Conservation (phyloP, 2,113 vertebrate genomes). For the Scytalopus superciliaris region DNA sequence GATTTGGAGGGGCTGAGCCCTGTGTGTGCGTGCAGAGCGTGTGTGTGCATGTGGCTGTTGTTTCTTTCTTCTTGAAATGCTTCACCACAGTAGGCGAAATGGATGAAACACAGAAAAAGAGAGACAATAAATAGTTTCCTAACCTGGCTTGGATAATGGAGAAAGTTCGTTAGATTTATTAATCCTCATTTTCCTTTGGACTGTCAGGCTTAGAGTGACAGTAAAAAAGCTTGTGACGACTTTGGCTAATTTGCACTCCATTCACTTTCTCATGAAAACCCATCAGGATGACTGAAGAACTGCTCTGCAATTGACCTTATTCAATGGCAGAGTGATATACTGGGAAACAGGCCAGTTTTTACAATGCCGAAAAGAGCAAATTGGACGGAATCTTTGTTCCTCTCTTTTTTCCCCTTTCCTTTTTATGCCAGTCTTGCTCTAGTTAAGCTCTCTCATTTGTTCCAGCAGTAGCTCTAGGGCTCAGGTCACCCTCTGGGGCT, state of each 20-base stretch:
- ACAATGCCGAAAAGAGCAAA: slow-evolving; percentile 84
- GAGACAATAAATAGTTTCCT: slow-evolving; percentile 75
- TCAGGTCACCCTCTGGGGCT: slow-evolving; percentile 71
- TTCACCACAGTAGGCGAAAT: slow-evolving; percentile 52
- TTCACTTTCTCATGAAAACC: slow-evolving; percentile 81
- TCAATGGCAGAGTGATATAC: slow-evolving; percentile 79
- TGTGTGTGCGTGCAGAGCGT: slow-evolving; percentile 29
- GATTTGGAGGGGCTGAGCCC: slow-evolving; percentile 30
- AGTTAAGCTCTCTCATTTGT: slow-evolving; percentile 77
- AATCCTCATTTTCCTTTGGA: slow-evolving; percentile 74
- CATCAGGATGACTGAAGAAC: slow-evolving; percentile 78
- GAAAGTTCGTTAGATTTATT: slow-evolving; percentile 71
- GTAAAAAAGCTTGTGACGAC: slow-evolving; percentile 78
- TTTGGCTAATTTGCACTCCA: slow-evolving; percentile 83
- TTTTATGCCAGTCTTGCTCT: slow-evolving; percentile 71
- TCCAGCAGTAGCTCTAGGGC: slow-evolving; percentile 61
- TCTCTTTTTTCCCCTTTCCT: slow-evolving; percentile 62
- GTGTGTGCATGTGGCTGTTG: slow-evolving; percentile 28
- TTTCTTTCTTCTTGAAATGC: slow-evolving; percentile 58
- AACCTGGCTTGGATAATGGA: slow-evolving; percentile 72
- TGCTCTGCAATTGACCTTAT: slow-evolving; percentile 77
- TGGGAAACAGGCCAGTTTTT: slow-evolving; percentile 81
- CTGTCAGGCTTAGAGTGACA: slow-evolving; percentile 78
- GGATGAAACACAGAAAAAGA: slow-evolving; percentile 54
- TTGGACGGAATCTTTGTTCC: slow-evolving; percentile 82